A percentile compares a stretch with the other conserved stretches of the same genome.
Evolutionary conservation across 2,113 vertebrate genomes (phyloP).

Genomic region (Brevimyrus niger): DNA sequence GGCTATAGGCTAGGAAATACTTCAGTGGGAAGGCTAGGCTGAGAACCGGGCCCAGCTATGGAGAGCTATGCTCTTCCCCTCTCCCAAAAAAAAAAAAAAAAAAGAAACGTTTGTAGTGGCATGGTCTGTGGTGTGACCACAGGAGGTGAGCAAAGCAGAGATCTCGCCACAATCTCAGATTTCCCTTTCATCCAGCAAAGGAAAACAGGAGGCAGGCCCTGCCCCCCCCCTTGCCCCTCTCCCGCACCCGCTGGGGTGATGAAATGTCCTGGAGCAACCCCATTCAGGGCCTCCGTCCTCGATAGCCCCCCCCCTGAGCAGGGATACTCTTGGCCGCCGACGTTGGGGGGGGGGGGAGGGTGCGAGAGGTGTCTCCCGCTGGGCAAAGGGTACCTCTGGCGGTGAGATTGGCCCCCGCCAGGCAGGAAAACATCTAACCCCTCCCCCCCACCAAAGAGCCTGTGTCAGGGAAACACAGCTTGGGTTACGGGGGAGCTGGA

Average conservation of each 20-base stretch:
- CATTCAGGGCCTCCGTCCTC: background rate
- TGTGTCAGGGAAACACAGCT: conserved; percentile 68
- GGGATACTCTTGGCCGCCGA: background rate
- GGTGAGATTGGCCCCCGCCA: conserved; percentile 58
- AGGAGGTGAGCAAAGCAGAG: conserved; percentile 62
- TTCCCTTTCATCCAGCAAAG: conserved; percentile 64
- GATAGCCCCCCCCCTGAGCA: background rate
- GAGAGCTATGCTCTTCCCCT: background rate
- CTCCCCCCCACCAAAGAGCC: conserved; percentile 40
- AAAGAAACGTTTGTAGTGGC: conserved; percentile 6
- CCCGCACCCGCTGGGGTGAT: background rate
- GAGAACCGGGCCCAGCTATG: background rate
- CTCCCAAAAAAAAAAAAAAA: background rate
- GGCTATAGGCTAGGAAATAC: conserved; percentile 37
- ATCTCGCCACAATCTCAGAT: conserved; percentile 77
- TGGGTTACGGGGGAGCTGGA: conserved; percentile 58
- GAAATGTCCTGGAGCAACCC: conserved; percentile 4
- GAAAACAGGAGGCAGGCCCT: conserved; percentile 24
- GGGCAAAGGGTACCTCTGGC: background rate
- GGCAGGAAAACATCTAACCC: conserved; percentile 67
- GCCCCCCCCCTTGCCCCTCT: conserved; percentile 18
- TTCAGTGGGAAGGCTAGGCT: conserved; percentile 40
- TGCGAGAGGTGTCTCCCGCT: background rate
- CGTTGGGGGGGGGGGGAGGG: background rate
- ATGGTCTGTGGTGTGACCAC: conserved; percentile 20